Percentiles rank a stretch among this genome's conserved stretches.
Conservation (phyloP, 35 echinoderm and acorn worm genomes). For the Heliocidaris erythrogramma region DNA sequence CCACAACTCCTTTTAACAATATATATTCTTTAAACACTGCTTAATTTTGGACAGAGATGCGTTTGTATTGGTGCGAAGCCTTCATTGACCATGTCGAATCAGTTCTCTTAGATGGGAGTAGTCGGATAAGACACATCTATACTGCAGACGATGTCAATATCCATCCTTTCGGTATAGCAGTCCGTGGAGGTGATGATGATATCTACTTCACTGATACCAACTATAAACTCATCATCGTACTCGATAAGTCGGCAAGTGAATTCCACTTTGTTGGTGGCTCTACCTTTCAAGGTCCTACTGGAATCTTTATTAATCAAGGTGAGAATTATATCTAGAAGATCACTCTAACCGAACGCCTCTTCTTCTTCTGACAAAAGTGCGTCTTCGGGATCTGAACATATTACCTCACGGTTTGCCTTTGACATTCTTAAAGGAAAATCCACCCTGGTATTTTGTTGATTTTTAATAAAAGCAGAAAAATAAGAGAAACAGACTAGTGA, state of each 20-base stretch:
- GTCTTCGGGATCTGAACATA: not conserved
- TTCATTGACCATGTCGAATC: not conserved
- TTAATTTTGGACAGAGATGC: not conserved
- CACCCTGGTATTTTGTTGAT: not conserved
- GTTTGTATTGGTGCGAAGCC: constrained; percentile 15
- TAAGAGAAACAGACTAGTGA: too few relatives aligned
- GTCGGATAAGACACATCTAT: not conserved
- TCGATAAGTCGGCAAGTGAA: not conserved
- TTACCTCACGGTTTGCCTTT: not conserved
- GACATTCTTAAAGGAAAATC: not conserved
- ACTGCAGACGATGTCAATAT: not conserved
- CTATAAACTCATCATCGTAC: not conserved
- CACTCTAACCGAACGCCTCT: too few relatives aligned
- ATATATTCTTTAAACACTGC: too few relatives aligned
- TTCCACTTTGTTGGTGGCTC: not conserved
- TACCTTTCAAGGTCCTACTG: not conserved
- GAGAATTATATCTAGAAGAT: not conserved
- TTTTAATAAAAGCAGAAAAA: not conserved
- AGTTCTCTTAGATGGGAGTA: not conserved
- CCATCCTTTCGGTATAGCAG: constrained; percentile 11
- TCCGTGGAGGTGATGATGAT: not conserved
- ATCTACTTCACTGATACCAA: constrained; percentile 12
- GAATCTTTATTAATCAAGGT: constrained; percentile 21
- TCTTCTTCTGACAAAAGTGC: not conserved
- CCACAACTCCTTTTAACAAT: too few relatives aligned